These are phyloP conservation scores for Lysandra bellargus DNA, from an alignment of 2,888 invertebrate genomes.

Conservation along the genomic window DNA sequence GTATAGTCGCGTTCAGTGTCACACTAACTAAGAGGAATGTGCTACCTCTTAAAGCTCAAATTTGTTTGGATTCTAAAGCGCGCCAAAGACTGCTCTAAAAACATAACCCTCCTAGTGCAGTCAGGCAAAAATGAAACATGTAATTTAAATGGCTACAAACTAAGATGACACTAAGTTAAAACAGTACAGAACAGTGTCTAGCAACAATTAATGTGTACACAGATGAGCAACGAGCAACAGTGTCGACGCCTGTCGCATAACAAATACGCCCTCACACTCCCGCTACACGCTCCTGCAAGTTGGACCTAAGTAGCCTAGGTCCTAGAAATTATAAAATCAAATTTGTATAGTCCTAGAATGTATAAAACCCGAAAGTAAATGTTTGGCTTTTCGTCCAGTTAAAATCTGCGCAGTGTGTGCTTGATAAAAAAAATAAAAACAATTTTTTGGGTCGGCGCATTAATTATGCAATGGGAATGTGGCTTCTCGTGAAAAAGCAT, in stretches of 20 bases:
- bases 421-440: no score
- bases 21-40: no score
- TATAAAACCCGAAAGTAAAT: no score
- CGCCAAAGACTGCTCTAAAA: neutral
- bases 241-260: slow-evolving; percentile 38
- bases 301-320: neutral
- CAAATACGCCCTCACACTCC: slow-evolving; percentile 37
- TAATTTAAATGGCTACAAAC: slow-evolving; percentile 1
- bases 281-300: neutral
- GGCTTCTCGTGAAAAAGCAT: no score
- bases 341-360: no score
- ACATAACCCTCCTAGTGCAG: neutral
- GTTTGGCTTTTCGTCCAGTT: no score
- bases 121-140: neutral
- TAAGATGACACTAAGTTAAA: neutral
- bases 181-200: slow-evolving; percentile 17
- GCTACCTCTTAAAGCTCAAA: neutral
- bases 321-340: neutral
- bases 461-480: no score
- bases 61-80: no score
- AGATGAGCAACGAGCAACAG: slow-evolving; percentile 38
- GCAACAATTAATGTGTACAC: slow-evolving; percentile 37
- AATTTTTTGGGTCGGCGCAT: no score
- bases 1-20: no score
- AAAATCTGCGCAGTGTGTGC: no score